These are phyloP conservation scores for Bursaphelenchus mucronatus DNA, from an alignment of 1,140 invertebrate species.

Conservation along the genomic window DNA sequence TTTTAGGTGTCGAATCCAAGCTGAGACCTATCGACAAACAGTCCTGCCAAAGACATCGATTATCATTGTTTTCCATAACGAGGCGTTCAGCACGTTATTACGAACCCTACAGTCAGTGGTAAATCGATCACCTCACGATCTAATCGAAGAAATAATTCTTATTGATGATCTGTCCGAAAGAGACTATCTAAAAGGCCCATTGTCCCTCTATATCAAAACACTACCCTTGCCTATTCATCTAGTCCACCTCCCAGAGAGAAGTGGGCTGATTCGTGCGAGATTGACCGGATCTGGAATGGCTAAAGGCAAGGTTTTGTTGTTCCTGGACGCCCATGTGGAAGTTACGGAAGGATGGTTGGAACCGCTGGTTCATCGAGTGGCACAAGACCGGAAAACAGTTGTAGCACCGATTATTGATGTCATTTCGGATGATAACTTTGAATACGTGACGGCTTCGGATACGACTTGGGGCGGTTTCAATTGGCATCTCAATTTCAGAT, in stretches of 20 bases:
- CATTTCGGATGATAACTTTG: constrained; percentile 87
- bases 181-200: constrained; percentile 70
- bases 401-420: constrained; percentile 93
- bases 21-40: no score
- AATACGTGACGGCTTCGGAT: constrained; percentile 81
- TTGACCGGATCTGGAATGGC: constrained; percentile 76
- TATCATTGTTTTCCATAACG: constrained; percentile 85
- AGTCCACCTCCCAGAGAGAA: constrained; percentile 69
- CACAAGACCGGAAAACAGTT: constrained; percentile 69
- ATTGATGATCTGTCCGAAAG: constrained; percentile 82
- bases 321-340: constrained; percentile 89
- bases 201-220: constrained; percentile 73
- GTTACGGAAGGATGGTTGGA: constrained; percentile 83
- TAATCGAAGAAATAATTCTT: constrained; percentile 80
- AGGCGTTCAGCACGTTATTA: constrained; percentile 81
- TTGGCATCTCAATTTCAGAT: constrained; percentile 92
- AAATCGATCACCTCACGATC: constrained; percentile 71
- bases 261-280: constrained; percentile 78
- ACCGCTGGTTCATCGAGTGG: constrained; percentile 74
- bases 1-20: no score
- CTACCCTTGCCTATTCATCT: constrained; percentile 68
- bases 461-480: constrained; percentile 96
- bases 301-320: constrained; percentile 75
- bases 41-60: constrained; percentile 64
- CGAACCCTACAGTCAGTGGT: constrained; percentile 79